Evolutionary conservation across 2,113 vertebrate species (phyloP), one percentile per base, ranked within the genome.

Genomic region (Rhadina sibilatrix): DNA sequence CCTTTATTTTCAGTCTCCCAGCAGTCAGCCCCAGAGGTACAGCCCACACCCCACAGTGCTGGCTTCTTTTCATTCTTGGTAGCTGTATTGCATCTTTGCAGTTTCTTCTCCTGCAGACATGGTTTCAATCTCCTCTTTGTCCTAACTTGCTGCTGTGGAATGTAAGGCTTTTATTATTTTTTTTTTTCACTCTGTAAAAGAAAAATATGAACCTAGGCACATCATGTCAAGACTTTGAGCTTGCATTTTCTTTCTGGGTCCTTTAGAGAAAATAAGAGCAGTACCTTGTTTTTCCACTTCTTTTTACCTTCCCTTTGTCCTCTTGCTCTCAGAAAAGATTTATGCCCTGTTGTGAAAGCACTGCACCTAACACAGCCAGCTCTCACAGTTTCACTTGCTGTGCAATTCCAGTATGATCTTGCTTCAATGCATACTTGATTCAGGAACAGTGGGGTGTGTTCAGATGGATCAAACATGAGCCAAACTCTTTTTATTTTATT

Each of bases 331-430:
- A 16, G 59, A 74, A 80, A 89, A 93, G 93, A 96, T 96, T 94
- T 92, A 94, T 95, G 65, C 60, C 74, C 76, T 91, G 89, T 94
- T 93, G 80, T 75, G 90, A 95, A 93, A 96, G 83, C 12, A 2
- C 68, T 81, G 63, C 83, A 89, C 75, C 90, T 93, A 92, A 80
- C 56, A 53, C 35, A 90, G 94, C 76, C 79, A 83, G 69, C 76
- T 93, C 90, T 96, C 88, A 49, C 68, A 92, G 80, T 94, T 92
- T 94, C 79, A 95, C 92, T 97, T 68, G 90, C 92, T 83, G 52
- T 87, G 76, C 80, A 80, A 57, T 97, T 96, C 90, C 80, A 92
- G 93, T 94, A 87, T 87, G 91, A 90, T 96, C 93, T 94, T 96
- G 94, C 87, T 94, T 95, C 79, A 57, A 78, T 75, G 61, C 93